phyloP scores from a whole-genome alignment of 2,113 vertebrate genomes.

The Lasiurus borealis region DNA sequence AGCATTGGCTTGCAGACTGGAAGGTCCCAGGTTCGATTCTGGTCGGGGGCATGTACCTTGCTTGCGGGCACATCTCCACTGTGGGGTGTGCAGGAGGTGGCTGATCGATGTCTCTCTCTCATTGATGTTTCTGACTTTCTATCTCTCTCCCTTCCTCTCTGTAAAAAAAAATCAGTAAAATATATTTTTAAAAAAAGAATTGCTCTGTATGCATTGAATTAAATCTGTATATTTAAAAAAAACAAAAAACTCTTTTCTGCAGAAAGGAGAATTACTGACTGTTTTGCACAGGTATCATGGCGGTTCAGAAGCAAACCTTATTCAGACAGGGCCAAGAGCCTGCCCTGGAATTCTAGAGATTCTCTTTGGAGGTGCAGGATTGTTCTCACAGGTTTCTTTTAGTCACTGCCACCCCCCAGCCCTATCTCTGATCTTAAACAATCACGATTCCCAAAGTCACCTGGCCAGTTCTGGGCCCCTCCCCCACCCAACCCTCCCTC shows the following conservation, averaged over 20 bases:
- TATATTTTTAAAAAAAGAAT: no score
- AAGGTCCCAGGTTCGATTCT: no score
- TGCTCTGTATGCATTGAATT: neutral
- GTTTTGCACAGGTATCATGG: neutral
- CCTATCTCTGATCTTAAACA: conserved; percentile 52
- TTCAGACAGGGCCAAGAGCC: neutral
- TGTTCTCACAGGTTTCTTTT: conserved; percentile 1
- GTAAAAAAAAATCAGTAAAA: no score
- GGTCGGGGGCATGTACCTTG: no score
- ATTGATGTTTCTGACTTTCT: no score
- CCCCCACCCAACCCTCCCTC: neutral
- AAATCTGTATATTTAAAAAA: neutral
- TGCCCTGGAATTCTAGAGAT: conserved; percentile 46
- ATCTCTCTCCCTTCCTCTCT: no score
- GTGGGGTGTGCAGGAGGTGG: no score
- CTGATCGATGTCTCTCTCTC: no score
- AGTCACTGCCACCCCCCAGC: neutral
- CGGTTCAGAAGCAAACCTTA: neutral
- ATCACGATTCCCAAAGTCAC: conserved; percentile 20
- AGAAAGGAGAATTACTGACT: neutral
- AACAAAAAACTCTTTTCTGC: neutral
- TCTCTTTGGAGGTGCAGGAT: neutral
- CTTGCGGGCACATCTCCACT: no score
- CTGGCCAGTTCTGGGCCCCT: conserved; percentile 8
- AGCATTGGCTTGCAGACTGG: no score